Evolutionary conservation across 2,797 vertebrate species (phyloP), one percentile per base, ranked within the genome.

Genomic region (Rhyacichthys aspro): DNA sequence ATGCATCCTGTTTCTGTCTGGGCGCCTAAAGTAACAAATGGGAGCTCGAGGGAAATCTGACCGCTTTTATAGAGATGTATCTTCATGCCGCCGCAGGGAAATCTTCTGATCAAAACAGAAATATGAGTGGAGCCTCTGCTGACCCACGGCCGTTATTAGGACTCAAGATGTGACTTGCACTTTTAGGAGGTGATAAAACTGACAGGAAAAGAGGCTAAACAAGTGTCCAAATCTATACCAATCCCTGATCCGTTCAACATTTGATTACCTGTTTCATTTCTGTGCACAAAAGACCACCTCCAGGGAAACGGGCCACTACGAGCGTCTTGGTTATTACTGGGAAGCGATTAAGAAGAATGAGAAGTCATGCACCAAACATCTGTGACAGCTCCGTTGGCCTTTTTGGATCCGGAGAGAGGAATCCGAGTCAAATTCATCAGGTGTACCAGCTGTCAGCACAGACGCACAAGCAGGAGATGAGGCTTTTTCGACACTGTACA

Each of bases 321-420:
- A 72, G 74, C 74, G 68, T 46, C 50, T 0, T 37, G 50, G 44
- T 76, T 67, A 84, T 81, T 77, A 78, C 57, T 43, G 43, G 8
- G 16, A 64, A 61, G 63, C 67, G 59, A 82, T 83, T 63, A 82
- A 80, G 74, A 83, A 59, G 63, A 76, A 82, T 63, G 78, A 78
- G 74, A 54, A 47, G 63, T 56, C 39, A 10, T 19, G 28, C 3
- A 38, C 78, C 60, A 41, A 79, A 84, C 79, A 78, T 81, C 81
- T 84, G 85, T 38, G 78, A 70, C 59, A 41, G 67, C 67, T 74
- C 59, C 17, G 52, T 79, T 58, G 15, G 61, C 55, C 44, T 50
- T 57, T 68, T 38, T 57, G 59, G 71, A 66, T 71, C 54, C 80
- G 45, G 52, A 1, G 67, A 60, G 37, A 58, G 45, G 59, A 53